These are phyloP conservation scores for Epinotia bilunana DNA, from an alignment of 2,888 invertebrate genomes.

Conservation along the genomic window DNA sequence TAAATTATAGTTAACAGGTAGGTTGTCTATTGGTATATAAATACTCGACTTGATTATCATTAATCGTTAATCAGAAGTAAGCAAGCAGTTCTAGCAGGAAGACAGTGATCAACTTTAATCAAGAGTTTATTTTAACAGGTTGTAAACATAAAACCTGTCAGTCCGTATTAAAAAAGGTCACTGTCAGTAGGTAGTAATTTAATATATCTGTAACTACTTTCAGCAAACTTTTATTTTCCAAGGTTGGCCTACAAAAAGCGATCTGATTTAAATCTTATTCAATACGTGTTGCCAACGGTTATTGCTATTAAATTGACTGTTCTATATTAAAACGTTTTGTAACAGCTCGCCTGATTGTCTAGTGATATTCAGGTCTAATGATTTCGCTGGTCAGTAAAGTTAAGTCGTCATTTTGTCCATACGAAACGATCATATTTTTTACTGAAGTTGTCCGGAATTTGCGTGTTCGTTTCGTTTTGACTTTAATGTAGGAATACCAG, in stretches of 20 bases:
- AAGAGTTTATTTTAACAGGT: conserved; percentile 8
- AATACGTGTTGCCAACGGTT: conserved; percentile 38
- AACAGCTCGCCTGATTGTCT: conserved; percentile 28
- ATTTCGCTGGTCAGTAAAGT: conserved; percentile 2
- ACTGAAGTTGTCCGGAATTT: too few species aligned
- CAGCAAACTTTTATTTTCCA: conserved; percentile 42
- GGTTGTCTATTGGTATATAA: too few species aligned
- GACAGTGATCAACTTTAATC: neutral
- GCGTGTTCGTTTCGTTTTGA: too few species aligned
- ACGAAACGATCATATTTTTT: neutral
- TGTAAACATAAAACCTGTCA: conserved; percentile 20
- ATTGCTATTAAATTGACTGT: conserved; percentile 42
- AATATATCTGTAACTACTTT: conserved; percentile 38
- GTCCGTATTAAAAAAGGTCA: conserved; percentile 35
- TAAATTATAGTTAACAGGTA: too few species aligned
- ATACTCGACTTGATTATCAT: too few species aligned
- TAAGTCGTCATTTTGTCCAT: neutral
- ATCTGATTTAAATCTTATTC: conserved; percentile 40
- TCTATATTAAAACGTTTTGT: conserved; percentile 41
- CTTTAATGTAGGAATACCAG: too few species aligned
- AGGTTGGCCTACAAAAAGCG: conserved; percentile 40
- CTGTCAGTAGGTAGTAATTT: conserved; percentile 13
- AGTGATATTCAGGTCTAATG: neutral
- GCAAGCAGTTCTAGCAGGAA: neutral
- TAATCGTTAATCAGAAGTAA: neutral